Percentiles rank a stretch among this genome's conserved stretches.
Conservation (phyloP, 2,888 invertebrate genomes). For the Aspidiotus rigidus region DNA sequence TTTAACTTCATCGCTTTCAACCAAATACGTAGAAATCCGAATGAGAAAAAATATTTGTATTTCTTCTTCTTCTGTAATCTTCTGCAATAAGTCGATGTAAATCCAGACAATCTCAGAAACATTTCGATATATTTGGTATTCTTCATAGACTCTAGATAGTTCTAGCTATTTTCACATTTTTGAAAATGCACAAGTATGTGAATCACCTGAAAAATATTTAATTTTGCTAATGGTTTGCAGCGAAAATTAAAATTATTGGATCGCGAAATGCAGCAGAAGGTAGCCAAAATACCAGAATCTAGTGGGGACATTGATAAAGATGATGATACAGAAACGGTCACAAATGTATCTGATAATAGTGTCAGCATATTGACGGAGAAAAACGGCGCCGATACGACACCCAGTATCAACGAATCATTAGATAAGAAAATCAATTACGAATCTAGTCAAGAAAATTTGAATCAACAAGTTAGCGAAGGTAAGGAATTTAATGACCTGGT, state of each 20-base stretch:
- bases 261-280: slow-evolving; percentile 17
- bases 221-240: slow-evolving; percentile 1
- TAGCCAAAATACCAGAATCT: slow-evolving; percentile 16
- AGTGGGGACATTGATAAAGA: slow-evolving; percentile 14
- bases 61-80: no score
- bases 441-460: slow-evolving; percentile 32
- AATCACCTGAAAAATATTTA: no score
- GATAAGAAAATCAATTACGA: slow-evolving; percentile 23
- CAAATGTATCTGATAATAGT: slow-evolving; percentile 27
- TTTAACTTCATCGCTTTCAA: no score
- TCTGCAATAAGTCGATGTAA: no score
- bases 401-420: slow-evolving; percentile 22
- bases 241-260: slow-evolving; percentile 30
- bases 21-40: no score
- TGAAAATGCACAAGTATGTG: no score
- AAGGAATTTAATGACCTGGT: neutral
- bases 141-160: no score
- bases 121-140: no score
- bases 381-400: slow-evolving; percentile 23
- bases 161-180: no score
- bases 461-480: slow-evolving; percentile 27
- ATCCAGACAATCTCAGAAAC: neutral
- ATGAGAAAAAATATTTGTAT: no score
- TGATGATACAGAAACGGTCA: slow-evolving; percentile 21
- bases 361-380: slow-evolving; percentile 21